Conservation (phyloP, 2,113 vertebrate genomes). For the Scatophagus argus region DNA sequence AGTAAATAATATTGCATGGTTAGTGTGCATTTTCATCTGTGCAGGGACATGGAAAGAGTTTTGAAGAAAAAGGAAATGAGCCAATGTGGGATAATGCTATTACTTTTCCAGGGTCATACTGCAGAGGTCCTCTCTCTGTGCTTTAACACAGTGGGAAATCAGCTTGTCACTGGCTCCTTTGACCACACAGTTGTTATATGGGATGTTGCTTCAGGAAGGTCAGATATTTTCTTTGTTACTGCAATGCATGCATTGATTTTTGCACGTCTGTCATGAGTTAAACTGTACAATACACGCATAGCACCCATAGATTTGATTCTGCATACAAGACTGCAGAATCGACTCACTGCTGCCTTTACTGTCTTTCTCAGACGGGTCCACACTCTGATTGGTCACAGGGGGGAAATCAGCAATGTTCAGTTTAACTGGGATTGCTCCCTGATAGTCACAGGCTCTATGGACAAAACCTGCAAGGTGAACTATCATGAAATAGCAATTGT, state of each 20-base stretch:
- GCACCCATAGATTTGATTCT: background rate
- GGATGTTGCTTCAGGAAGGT: conserved; percentile 94
- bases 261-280: conserved; percentile 8
- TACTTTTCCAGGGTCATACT: conserved; percentile 89
- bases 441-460: conserved; percentile 91
- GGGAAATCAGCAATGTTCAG: conserved; percentile 91
- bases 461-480: conserved; percentile 93
- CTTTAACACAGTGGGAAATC: conserved; percentile 91
- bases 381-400: conserved; percentile 88
- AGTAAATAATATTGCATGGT: background rate
- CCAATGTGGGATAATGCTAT: background rate
- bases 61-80: background rate
- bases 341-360: conserved; percentile 25
- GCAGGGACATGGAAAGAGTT: background rate
- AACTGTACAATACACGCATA: background rate
- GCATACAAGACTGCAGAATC: background rate
- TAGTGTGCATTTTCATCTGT: conserved; percentile 13
- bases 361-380: conserved; percentile 84
- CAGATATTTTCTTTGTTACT: conserved; percentile 38
- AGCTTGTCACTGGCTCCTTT: conserved; percentile 94
- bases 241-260: background rate
- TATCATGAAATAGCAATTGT: background rate
- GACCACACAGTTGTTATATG: conserved; percentile 92
- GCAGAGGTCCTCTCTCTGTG: conserved; percentile 92
- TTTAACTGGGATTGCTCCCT: conserved; percentile 96